Evolutionary conservation across 1,140 invertebrate genomes (phyloP).

Genomic region (Copidosoma floridanum): DNA sequence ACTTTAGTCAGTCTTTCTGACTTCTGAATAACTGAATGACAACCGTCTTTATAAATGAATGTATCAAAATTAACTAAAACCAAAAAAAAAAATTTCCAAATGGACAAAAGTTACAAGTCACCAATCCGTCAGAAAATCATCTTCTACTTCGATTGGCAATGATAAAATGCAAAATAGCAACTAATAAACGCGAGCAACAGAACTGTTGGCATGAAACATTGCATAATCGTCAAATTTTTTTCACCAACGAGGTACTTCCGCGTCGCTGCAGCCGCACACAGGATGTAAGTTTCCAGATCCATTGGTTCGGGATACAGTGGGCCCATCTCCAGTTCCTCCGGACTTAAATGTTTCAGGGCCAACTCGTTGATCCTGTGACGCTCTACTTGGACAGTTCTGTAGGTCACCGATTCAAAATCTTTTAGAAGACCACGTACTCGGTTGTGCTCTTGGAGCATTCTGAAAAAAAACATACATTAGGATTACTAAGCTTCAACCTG

Average conservation of each 20-base stretch:
- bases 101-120: too few species aligned
- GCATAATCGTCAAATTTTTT: slow-evolving; percentile 32
- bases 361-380: slow-evolving; percentile 38
- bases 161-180: too few species aligned
- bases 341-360: slow-evolving; percentile 25
- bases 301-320: slow-evolving; percentile 33
- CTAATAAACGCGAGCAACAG: too few species aligned
- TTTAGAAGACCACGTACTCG: slow-evolving; percentile 38
- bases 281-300: slow-evolving; percentile 43
- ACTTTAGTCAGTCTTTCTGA: too few species aligned
- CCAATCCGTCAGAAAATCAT: too few species aligned
- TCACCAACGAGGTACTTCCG: slow-evolving; percentile 42
- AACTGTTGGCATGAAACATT: slow-evolving; percentile 29
- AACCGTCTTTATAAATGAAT: too few species aligned
- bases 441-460: slow-evolving; percentile 35
- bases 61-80: too few species aligned
- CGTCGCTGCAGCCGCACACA: slow-evolving; percentile 39
- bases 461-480: slow-evolving; percentile 13
- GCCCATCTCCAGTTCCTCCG: slow-evolving; percentile 37
- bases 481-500: too few species aligned
- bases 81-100: too few species aligned
- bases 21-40: too few species aligned
- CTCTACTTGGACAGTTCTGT: slow-evolving; percentile 34
- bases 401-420: slow-evolving; percentile 36
- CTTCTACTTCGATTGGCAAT: too few species aligned